Base-by-base conservation (phyloP, 2,113 vertebrate species). In the Nyctibius bracteatus region DNA sequence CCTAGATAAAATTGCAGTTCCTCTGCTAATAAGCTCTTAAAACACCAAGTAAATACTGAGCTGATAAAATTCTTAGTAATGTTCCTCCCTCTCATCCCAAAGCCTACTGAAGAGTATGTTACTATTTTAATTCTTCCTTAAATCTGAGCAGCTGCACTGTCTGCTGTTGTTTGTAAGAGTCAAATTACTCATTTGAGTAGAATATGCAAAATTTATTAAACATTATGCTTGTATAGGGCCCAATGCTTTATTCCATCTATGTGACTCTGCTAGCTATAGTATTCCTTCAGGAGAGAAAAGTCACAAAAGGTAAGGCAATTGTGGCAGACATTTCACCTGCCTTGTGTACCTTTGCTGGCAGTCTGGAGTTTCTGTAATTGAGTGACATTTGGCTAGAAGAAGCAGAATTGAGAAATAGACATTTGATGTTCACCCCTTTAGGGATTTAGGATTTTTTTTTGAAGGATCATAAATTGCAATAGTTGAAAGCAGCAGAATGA, bases 61-160 rank as follows among this genome's bases (percentile, higher is more conserved):
- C 62, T 80, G 73, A 78, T 87, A 75, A 92, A 88, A 68, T 74
- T 41, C n/a, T 39, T 77, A 33, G 55, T 52, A 57, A 54, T 63
- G 71, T 92, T 70, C 44, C 17, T 86, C 14, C 46, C 61, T 90
- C 33, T 44, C 18, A 54, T 68, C 18, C 35, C 25, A 46, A 51
- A 81, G 33, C n/a, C 35, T 73, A 19, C 21, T 77, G 47, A 80
- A 65, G 30, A 74, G 28, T 58, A 33, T 59, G 5, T 65, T 89
- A 23, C 33, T 77, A 20, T 78, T 92, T 86, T 71, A 93, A 81
- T 85, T 90, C 52, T 79, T 87, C n/a, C 25, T 27, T 62, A 70
- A 88, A 43, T 59, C 12, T 73, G 14, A 85, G 33, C 1, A 0
- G 44, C 61, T 90, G 85, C 68, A 30, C 10, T 46, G 52, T n/a